Percentiles rank a stretch among this genome's conserved stretches.
Conservation (phyloP, 2,113 vertebrate species). For the Nothobranchius furzeri region DNA sequence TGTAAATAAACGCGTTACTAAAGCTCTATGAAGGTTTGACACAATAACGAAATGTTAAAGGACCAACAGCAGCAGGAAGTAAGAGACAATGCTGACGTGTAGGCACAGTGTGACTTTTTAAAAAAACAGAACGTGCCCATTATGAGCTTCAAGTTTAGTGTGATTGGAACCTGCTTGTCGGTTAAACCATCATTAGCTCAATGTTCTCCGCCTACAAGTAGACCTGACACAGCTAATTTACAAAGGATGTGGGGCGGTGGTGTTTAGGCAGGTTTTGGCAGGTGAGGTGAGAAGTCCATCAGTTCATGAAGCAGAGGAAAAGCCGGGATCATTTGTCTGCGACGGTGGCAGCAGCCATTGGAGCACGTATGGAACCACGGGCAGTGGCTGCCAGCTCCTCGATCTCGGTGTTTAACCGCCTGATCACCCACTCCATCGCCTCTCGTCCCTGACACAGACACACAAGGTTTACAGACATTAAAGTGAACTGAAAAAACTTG, state of each 20-base stretch:
- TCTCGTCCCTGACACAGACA: constrained; percentile 86
- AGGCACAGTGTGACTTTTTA: constrained; percentile 67
- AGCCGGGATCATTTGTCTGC: constrained; percentile 81
- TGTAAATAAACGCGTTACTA: too few relatives aligned
- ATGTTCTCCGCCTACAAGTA: not conserved
- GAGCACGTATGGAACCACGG: constrained; percentile 84
- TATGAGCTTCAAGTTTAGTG: constrained; percentile 58
- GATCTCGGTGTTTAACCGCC: constrained; percentile 89
- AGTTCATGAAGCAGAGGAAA: constrained; percentile 28
- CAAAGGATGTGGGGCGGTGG: constrained; percentile 7
- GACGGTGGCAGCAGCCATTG: constrained; percentile 89
- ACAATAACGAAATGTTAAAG: not conserved
- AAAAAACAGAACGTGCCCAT: constrained; percentile 35
- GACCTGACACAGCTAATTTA: not conserved
- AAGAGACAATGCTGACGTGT: constrained; percentile 7
- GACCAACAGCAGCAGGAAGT: not conserved
- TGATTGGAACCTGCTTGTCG: constrained; percentile 35
- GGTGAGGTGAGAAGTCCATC: constrained; percentile 38
- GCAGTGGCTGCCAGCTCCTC: constrained; percentile 91
- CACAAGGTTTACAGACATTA: not conserved
- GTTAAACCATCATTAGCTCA: constrained; percentile 39
- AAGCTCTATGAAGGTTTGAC: not conserved
- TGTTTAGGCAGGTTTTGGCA: constrained; percentile 47
- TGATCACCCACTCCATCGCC: constrained; percentile 98
- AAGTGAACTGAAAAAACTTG: not conserved